Base-by-base conservation (phyloP, 2,888 invertebrate genomes). In the Autographa pulchrina region DNA sequence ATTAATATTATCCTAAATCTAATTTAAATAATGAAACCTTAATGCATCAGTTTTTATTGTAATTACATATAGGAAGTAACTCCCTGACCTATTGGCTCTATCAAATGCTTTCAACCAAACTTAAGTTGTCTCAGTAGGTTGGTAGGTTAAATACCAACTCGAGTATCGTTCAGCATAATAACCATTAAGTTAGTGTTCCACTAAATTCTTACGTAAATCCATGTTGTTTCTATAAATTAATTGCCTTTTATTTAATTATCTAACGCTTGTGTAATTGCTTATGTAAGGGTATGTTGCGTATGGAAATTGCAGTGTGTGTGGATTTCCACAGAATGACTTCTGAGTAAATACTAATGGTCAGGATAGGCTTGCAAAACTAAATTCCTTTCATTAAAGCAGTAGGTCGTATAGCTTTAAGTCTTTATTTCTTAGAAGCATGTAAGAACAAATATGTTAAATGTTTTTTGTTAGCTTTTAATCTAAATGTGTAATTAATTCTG, bases 191-290 rank as follows among this genome's bases (percentile, higher is more conserved):
- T 58, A 48, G 67, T 74, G 72, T 48, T 74, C 48, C 65, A 79
- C 66, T 74, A 61, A 14, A 66, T 61, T 73, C 25, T 72, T 80
- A 78, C 38, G 63, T 78, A 82, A 81, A 80, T n/a, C 69, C 65
- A 62, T 41, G 68, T 62, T 59, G 56, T n/a, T 61, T 64, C 32
- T 65, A 73, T 71, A 35, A 70, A 61, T 56, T 75, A 75, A 72
- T 70, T 68, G 68, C 52, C 58, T 67, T 62, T 68, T 68, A 68
- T 64, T 66, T 75, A 72, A 70, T 81, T 76, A 74, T 59, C 25
- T 74, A 72, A 78, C 52, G 52, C 56, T 82, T 80, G 63, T 56
- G 52, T 68, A 80, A 74, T 35, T 35, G 16, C 35, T 77, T 78
- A 77, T 25, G 31, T 77, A 77, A 70, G 68, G 70, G 67, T 58